Conservation (phyloP, 2,113 vertebrate species). For the Neoarius graeffei region DNA sequence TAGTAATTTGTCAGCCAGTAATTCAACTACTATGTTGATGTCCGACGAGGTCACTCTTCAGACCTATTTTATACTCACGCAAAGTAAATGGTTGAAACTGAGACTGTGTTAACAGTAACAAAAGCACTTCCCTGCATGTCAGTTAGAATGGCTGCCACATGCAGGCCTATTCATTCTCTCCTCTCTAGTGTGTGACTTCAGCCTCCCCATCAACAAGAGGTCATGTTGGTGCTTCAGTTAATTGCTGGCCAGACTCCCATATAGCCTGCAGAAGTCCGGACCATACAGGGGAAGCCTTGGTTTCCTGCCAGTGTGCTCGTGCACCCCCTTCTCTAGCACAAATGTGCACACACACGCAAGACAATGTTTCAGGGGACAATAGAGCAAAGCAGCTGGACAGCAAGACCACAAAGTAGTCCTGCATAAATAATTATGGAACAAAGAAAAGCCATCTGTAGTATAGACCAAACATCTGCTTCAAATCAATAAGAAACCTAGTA, state of each 20-base stretch:
- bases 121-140: constrained; percentile 42
- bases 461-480: constrained; percentile 54
- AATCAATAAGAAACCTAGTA: constrained; percentile 54
- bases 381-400: constrained; percentile 56
- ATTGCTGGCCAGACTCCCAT: constrained; percentile 38
- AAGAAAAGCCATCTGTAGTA: constrained; percentile 59
- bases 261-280: constrained; percentile 29
- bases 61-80: constrained; percentile 29
- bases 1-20: background rate
- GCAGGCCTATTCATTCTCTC: constrained; percentile 6
- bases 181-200: constrained; percentile 1
- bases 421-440: constrained; percentile 47
- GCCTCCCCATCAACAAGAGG: constrained; percentile 53
- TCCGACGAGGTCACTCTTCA: constrained; percentile 27
- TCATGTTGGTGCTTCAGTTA: constrained; percentile 55
- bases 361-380: constrained; percentile 45
- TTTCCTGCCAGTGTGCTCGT: background rate
- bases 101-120: constrained; percentile 37
- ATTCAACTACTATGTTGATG: background rate
- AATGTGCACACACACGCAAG: background rate
- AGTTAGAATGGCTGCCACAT: constrained; percentile 29
- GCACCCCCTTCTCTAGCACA: constrained; percentile 26
- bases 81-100: constrained; percentile 32
- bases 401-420: constrained; percentile 43
- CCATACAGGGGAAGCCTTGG: constrained; percentile 27